Percentiles rank a stretch among this genome's conserved stretches.
These are phyloP conservation scores for Argyresthia goedartella DNA, from an alignment of 2,888 invertebrate genomes.

Conservation along the genomic window DNA sequence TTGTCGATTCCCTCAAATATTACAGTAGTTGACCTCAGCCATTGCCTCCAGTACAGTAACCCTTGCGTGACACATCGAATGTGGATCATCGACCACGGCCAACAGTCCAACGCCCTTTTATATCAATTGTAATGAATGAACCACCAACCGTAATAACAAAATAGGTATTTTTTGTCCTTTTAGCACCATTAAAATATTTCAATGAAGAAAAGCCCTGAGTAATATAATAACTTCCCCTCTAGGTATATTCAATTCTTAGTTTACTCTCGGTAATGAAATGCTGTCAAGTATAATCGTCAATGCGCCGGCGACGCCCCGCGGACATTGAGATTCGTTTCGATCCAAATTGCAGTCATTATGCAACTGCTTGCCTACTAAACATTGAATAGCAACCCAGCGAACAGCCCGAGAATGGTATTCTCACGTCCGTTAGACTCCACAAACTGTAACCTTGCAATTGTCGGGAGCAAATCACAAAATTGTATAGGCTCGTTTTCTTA, in stretches of 20 bases:
- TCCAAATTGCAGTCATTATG: conserved; percentile 52
- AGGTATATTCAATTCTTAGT: not conserved
- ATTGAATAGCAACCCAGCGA: conserved; percentile 13
- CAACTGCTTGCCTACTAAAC: conserved; percentile 29
- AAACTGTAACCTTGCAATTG: not conserved
- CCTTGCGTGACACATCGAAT: conserved; percentile 37
- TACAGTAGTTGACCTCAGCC: no score
- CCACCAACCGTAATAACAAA: no score
- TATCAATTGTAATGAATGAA: not conserved
- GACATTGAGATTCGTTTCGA: conserved; percentile 21
- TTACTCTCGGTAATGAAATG: conserved; percentile 3
- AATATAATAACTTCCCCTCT: not conserved
- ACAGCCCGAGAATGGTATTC: conserved; percentile 25
- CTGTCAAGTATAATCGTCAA: conserved; percentile 19
- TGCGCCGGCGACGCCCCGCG: conserved; percentile 11
- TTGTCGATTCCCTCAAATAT: no score
- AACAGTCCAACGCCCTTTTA: conserved; percentile 6
- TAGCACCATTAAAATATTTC: no score
- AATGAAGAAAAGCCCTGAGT: not conserved
- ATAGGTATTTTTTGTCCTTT: no score
- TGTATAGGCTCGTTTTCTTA: conserved; percentile 8
- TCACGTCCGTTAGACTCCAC: conserved; percentile 16
- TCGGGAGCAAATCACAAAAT: conserved; percentile 3
- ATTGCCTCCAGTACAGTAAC: conserved; percentile 33
- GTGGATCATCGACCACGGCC: conserved; percentile 29